A percentile compares a stretch with the other conserved stretches of the same genome.
phyloP scores from a whole-genome alignment of 2,113 vertebrate genomes.

The Syngnathus typhle region DNA sequence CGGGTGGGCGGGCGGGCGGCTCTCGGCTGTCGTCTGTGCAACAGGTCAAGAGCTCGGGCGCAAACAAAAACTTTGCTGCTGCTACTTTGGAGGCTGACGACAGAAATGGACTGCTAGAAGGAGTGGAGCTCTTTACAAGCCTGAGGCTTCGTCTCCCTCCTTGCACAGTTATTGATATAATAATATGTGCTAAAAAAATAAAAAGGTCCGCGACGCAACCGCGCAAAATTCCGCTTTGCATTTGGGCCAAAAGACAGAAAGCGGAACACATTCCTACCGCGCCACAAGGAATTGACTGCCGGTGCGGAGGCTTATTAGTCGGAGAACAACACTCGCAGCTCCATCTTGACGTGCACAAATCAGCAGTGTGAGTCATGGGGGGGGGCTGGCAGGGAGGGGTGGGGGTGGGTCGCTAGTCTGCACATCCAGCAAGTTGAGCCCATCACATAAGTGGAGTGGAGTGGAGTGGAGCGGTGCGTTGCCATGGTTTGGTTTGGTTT shows the following conservation, averaged over 20 bases:
- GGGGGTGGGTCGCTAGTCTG: background rate
- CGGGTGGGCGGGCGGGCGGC: too few species aligned
- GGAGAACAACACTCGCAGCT: background rate
- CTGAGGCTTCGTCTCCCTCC: too few species aligned
- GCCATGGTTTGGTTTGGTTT: background rate
- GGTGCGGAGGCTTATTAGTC: background rate
- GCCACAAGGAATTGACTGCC: background rate
- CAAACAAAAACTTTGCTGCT: background rate
- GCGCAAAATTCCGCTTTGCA: background rate
- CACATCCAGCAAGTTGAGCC: background rate
- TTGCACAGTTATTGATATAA: too few species aligned
- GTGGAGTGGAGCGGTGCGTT: too few species aligned
- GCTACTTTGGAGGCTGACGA: background rate
- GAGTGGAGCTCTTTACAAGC: too few species aligned
- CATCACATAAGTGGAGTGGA: background rate
- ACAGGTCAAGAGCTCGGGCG: too few species aligned
- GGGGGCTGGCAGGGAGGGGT: background rate
- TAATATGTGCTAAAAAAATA: too few species aligned
- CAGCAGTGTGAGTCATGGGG: background rate
- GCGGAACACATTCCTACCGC: background rate
- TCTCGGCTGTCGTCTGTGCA: too few species aligned
- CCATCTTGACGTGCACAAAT: background rate
- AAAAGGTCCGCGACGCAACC: background rate
- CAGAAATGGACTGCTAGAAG: too few species aligned
- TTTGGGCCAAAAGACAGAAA: background rate